phyloP scores from a whole-genome alignment of 2,113 vertebrate species.

The Alethe castanea region DNA sequence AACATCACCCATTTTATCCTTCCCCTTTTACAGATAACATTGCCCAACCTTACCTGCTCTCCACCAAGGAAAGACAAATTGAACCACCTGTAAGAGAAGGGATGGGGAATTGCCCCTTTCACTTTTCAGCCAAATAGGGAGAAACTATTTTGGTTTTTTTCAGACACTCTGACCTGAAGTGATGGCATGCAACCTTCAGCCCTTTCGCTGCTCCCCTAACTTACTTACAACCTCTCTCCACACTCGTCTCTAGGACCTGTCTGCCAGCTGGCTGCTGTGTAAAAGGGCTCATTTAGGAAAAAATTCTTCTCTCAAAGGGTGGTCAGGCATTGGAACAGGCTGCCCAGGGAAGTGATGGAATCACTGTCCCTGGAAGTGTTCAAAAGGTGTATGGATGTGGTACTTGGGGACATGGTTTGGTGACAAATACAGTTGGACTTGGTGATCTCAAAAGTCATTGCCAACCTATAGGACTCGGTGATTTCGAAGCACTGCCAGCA shows the following conservation, averaged over 20 bases:
- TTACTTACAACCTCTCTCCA: not conserved
- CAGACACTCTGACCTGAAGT: not conserved
- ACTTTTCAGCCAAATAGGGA: not conserved
- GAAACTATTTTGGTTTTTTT: not conserved
- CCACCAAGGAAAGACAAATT: not conserved
- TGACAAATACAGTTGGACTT: not conserved
- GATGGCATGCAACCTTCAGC: not conserved
- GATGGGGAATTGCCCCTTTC: not conserved
- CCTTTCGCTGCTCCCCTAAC: not conserved
- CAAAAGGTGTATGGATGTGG: not conserved
- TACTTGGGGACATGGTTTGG: not conserved
- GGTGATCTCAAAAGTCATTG: not conserved
- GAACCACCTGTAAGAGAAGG: not conserved
- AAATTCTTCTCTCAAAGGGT: not conserved
- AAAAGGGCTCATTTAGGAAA: not conserved
- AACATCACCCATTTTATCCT: not conserved
- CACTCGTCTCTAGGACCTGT: not conserved
- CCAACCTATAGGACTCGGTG: not conserved
- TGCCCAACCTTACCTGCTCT: not conserved
- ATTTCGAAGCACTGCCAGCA: not conserved
- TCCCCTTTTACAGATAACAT: fast-evolving
- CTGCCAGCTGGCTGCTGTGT: not conserved
- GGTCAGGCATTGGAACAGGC: not conserved
- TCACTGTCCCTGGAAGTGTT: not conserved
- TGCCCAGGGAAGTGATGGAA: not conserved